Evolutionary conservation across 2,113 vertebrate species (phyloP), one percentile per base, ranked within the genome.

Genomic region (Siniperca knerii): DNA sequence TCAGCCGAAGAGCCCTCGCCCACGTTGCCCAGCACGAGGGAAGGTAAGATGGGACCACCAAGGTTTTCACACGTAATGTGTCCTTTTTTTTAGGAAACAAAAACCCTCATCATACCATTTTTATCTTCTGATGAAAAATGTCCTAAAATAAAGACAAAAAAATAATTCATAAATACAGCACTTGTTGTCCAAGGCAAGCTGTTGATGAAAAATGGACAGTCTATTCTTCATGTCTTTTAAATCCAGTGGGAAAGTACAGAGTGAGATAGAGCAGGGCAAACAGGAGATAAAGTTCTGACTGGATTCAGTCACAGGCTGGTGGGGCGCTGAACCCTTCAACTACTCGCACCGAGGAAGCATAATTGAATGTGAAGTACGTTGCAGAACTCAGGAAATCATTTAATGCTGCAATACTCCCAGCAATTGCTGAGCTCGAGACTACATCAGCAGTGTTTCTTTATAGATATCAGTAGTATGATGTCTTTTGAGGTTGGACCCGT

Each of bases 1-100:
- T 93, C 96, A 75, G 10, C 87, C 23, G 96, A 96, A 95, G 97
- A 97, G 92, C 92, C 97, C 93, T 97, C 96, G 95, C 94, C 97
- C 89, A 85, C 95, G 93, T 97, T 97, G 89, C 94, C 96, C 91
- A 92, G 93, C 4, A 95, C 95, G 90, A 96, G 96, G 94, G 97
- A 98, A 93, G 97, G 97, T 98, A 94, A 97, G 97, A 80, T 0
- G 15, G 61, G 7, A 21, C 12, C 8, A 6, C 25, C 20, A 1
- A 23, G 2, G 35, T 8, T 16, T 48, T 48, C 44, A 46, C 11
- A 11, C 44, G 1, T 2, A 8, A 42, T 0, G 8, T 42, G 40
- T 42, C 8, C 40, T 48, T 13, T 48, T 48, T 48, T 68, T 23
- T 3, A 5, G 48, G 3, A 50, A 5, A 50, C 48, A 50, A 16